phyloP scores from a whole-genome alignment of 2,113 vertebrate genomes.

The Paradisaea rubra region DNA sequence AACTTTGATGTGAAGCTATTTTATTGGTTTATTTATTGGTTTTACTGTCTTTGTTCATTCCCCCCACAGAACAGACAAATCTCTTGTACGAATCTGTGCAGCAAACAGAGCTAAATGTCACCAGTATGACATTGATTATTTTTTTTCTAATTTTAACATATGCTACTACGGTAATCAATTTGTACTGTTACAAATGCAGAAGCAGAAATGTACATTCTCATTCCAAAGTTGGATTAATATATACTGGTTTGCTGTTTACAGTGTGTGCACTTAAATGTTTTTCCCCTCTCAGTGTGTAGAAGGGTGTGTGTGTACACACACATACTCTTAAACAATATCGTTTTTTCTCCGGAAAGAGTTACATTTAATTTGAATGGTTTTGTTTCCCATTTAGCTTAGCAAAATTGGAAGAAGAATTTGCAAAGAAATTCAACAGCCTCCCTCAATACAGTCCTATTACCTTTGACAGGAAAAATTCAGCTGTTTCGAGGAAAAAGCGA shows the following conservation, averaged over 20 bases:
- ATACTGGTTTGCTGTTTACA: not conserved
- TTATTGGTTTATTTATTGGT: not conserved
- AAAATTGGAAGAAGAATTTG: slow-evolving; percentile 97
- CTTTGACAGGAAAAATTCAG: slow-evolving; percentile 90
- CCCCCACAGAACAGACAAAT: not conserved
- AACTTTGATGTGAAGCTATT: not conserved
- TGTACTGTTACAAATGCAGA: not conserved
- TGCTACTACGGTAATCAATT: not conserved
- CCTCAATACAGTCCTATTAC: slow-evolving; percentile 93
- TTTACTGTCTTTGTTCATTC: not conserved
- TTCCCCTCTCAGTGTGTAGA: not conserved
- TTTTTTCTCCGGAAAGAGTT: not conserved
- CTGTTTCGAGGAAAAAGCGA: slow-evolving; percentile 89
- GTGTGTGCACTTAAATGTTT: not conserved
- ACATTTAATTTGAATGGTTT: slow-evolving; percentile 44
- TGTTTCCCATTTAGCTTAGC: slow-evolving; percentile 77
- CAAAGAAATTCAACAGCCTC: slow-evolving; percentile 98
- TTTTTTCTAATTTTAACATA: not conserved
- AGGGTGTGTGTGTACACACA: not conserved
- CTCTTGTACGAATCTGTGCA: not conserved
- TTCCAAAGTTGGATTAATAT: not conserved
- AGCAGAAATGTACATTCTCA: not conserved
- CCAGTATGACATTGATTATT: not conserved
- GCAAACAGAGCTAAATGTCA: not conserved
- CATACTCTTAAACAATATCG: not conserved